phyloP scores from a whole-genome alignment of 2,797 vertebrate species.

The Enteromius radiatus region DNA sequence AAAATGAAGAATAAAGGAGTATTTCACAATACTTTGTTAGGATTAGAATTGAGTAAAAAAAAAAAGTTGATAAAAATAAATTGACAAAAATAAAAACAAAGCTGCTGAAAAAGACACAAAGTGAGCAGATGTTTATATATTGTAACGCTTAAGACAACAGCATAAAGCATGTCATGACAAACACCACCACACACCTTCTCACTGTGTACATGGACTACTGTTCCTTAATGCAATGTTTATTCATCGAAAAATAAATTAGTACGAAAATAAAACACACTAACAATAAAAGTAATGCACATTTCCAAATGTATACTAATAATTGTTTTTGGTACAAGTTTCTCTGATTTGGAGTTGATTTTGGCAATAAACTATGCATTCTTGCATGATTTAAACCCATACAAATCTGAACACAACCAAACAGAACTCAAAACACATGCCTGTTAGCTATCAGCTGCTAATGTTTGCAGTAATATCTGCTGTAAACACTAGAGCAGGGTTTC shows the following conservation, averaged over 20 bases:
- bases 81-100: background rate
- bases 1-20: background rate
- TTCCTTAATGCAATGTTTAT: too few relatives aligned
- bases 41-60: background rate
- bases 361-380: background rate
- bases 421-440: background rate
- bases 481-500: slow-evolving; percentile 3
- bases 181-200: background rate
- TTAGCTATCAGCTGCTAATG: background rate
- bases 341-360: background rate
- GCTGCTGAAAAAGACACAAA: background rate
- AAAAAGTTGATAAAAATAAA: too few relatives aligned
- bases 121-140: background rate
- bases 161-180: background rate
- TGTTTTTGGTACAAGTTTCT: background rate
- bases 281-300: background rate
- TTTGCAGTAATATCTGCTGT: background rate
- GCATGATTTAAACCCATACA: background rate
- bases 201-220: background rate
- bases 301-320: background rate
- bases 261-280: background rate
- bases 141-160: background rate
- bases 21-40: background rate
- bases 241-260: too few relatives aligned
- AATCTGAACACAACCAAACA: background rate